Evolutionary conservation across 2,797 vertebrate genomes (phyloP).

Genomic region (Dermochelys coriacea): DNA sequence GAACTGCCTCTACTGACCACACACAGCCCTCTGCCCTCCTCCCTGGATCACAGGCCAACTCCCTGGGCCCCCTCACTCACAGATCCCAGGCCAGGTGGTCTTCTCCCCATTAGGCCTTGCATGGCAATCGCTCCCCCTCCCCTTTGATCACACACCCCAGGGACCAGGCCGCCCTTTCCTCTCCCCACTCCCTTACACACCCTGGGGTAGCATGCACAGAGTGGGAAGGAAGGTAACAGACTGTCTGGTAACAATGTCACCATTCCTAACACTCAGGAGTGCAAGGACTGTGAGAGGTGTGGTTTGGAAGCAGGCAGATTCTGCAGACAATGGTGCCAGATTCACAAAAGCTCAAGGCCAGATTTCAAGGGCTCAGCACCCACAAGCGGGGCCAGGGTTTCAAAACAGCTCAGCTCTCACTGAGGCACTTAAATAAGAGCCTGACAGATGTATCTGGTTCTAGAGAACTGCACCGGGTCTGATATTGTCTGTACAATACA

Average conservation of each 20-base stretch:
- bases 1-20: background rate
- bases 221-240: background rate
- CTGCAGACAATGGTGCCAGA: background rate
- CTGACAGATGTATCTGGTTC: background rate
- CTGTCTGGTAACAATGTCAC: background rate
- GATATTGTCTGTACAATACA: background rate
- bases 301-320: background rate
- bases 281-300: background rate
- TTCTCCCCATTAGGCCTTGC: background rate
- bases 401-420: background rate
- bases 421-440: background rate
- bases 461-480: background rate
- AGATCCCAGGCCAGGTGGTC: background rate
- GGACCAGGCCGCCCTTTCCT: background rate
- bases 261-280: background rate
- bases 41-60: background rate
- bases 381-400: background rate
- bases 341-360: background rate
- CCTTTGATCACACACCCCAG: background rate
- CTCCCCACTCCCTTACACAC: background rate
- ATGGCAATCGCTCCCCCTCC: background rate
- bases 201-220: background rate
- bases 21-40: background rate
- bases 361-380: background rate
- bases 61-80: background rate